Evolutionary conservation across 2,113 vertebrate genomes (phyloP).

Genomic region (Anthoscopus minutus): DNA sequence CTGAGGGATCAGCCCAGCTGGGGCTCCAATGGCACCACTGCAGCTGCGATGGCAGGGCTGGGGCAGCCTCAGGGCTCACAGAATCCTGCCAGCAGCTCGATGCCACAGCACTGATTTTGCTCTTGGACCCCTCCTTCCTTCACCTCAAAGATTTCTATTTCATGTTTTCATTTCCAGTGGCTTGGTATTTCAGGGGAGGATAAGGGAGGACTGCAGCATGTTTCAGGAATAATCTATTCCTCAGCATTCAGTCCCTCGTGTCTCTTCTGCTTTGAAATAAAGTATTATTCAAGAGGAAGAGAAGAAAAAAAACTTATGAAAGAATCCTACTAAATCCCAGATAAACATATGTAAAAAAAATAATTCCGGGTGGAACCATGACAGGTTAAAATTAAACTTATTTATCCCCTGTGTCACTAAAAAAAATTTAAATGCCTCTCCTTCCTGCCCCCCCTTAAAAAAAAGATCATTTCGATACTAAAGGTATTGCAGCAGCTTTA

Average conservation of each 20-base stretch:
- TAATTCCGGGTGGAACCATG: slow-evolving; percentile 5
- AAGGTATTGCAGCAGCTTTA: slow-evolving; percentile 70
- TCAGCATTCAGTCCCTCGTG: neutral
- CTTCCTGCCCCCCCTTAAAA: neutral
- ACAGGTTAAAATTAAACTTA: slow-evolving; percentile 63
- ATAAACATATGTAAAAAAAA: slow-evolving; percentile 54
- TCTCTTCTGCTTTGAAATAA: slow-evolving; percentile 47
- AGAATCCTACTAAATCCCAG: slow-evolving; percentile 41
- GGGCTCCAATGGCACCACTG: fast-evolving
- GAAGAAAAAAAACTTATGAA: slow-evolving; percentile 9
- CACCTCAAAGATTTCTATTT: neutral
- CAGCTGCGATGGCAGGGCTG: neutral
- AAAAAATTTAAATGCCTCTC: slow-evolving; percentile 21
- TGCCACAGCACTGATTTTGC: neutral
- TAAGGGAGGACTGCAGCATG: neutral
- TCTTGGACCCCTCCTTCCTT: neutral
- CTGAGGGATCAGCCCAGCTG: neutral
- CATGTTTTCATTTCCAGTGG: neutral
- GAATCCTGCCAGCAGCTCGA: fast-evolving
- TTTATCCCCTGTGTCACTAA: slow-evolving; percentile 43
- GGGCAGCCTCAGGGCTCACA: neutral
- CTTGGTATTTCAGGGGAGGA: neutral
- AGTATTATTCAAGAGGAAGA: slow-evolving; percentile 16
- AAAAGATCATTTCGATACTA: slow-evolving; percentile 61
- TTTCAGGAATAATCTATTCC: slow-evolving; percentile 29